phyloP scores from a whole-genome alignment of 2,888 invertebrate genomes.

The Mesopsocus fuscifrons region DNA sequence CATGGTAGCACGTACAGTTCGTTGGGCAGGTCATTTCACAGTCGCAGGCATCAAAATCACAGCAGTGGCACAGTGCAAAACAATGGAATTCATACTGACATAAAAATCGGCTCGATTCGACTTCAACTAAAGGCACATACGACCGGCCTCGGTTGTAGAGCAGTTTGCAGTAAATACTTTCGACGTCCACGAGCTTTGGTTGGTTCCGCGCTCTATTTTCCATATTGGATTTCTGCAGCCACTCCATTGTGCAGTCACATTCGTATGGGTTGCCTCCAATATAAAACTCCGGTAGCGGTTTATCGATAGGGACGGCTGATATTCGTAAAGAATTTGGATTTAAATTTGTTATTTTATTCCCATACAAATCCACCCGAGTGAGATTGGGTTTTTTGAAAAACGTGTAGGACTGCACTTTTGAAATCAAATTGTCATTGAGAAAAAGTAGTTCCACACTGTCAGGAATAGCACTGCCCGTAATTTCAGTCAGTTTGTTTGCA shows the following conservation, averaged over 20 bases:
- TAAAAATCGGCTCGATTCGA: slow-evolving; percentile 62
- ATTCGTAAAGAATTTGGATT: slow-evolving; percentile 58
- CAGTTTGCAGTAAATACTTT: slow-evolving; percentile 63
- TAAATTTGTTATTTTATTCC: slow-evolving; percentile 56
- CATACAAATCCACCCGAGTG: slow-evolving; percentile 60
- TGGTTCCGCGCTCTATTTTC: slow-evolving; percentile 55
- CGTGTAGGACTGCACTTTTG: slow-evolving; percentile 67
- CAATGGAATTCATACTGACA: slow-evolving; percentile 73
- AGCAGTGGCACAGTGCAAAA: slow-evolving; percentile 73
- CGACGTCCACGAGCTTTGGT: slow-evolving; percentile 63
- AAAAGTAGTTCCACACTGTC: slow-evolving; percentile 63
- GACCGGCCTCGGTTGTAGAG: slow-evolving; percentile 55
- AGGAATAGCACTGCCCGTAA: slow-evolving; percentile 64
- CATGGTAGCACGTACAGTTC: slow-evolving; percentile 77
- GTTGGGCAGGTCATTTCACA: slow-evolving; percentile 82
- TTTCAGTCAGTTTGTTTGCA: slow-evolving; percentile 59
- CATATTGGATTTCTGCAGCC: slow-evolving; percentile 62
- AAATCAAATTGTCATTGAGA: slow-evolving; percentile 61
- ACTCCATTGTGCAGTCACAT: slow-evolving; percentile 83
- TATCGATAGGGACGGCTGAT: slow-evolving; percentile 51
- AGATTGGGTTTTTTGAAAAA: slow-evolving; percentile 74
- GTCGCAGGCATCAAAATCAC: slow-evolving; percentile 81
- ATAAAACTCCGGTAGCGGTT: slow-evolving; percentile 59
- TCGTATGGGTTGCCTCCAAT: slow-evolving; percentile 71
- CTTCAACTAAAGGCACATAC: slow-evolving; percentile 56